A percentile compares a stretch with the other conserved stretches of the same genome.
Conservation (phyloP, 2,113 vertebrate genomes). For the Vulpes ferrilata region DNA sequence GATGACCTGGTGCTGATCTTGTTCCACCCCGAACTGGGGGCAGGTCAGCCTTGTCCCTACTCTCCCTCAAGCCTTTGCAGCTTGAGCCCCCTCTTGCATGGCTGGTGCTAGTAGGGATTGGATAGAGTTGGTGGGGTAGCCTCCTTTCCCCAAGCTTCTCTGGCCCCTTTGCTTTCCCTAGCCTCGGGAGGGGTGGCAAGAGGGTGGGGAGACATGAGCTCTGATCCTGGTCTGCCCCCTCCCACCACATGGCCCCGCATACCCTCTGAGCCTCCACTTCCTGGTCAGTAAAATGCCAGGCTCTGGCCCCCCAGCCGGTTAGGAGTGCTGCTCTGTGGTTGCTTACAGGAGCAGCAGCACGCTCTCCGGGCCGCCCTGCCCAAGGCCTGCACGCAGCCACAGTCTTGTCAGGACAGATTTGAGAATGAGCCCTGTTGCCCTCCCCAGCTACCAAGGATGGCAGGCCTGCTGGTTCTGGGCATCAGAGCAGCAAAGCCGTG, state of each 20-base stretch:
- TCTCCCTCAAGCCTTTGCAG: neutral
- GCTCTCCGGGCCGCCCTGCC: neutral
- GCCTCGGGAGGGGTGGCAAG: rapidly evolving
- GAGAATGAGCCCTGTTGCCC: neutral
- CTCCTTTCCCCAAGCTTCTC: neutral
- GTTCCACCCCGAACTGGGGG: neutral
- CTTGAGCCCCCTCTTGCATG: too few species aligned
- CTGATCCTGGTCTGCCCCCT: neutral
- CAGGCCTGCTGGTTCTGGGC: neutral
- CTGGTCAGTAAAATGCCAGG: neutral
- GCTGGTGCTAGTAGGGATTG: neutral
- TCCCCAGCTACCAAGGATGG: neutral
- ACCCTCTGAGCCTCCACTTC: neutral
- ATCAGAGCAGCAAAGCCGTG: neutral
- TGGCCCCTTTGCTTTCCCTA: neutral
- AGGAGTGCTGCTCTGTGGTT: neutral
- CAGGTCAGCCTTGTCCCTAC: neutral
- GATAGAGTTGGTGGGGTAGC: rapidly evolving
- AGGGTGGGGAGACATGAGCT: neutral
- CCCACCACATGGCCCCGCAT: rapidly evolving
- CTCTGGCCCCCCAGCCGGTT: neutral
- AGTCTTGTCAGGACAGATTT: neutral
- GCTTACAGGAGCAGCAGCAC: too few species aligned
- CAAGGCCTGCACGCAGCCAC: rapidly evolving
- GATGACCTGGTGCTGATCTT: neutral